These are phyloP conservation scores for Coelopa frigida DNA, from an alignment of 1,140 invertebrate species.

Conservation along the genomic window DNA sequence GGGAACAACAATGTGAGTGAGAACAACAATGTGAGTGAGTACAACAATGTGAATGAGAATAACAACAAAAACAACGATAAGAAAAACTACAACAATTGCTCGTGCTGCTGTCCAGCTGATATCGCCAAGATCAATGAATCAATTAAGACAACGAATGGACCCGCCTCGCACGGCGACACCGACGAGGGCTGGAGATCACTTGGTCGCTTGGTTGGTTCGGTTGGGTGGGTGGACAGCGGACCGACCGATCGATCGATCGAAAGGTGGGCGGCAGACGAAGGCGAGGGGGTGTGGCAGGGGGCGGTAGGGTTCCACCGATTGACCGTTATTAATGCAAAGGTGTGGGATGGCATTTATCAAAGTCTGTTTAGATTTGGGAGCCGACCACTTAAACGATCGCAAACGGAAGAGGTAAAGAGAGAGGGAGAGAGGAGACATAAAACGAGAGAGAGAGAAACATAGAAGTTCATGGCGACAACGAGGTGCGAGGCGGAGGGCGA, in stretches of 20 bases:
- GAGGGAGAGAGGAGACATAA: too few species aligned
- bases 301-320: too few species aligned
- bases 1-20: too few species aligned
- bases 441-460: too few species aligned
- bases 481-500: too few species aligned
- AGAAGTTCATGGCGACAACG: too few species aligned
- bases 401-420: too few species aligned
- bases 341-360: slow-evolving; percentile 13
- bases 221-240: not conserved
- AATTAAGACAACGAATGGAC: slow-evolving; percentile 11
- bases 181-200: not conserved
- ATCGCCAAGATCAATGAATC: slow-evolving; percentile 13
- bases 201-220: not conserved
- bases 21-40: too few species aligned
- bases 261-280: too few species aligned
- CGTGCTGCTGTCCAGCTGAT: slow-evolving; percentile 7
- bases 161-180: slow-evolving; percentile 5
- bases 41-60: too few species aligned
- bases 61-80: not conserved
- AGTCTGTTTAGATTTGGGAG: slow-evolving; percentile 6
- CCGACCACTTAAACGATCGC: too few species aligned
- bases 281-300: not conserved
- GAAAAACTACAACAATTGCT: not conserved
- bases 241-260: too few species aligned
- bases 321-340: slow-evolving; percentile 1